phyloP scores from a whole-genome alignment of 1,140 invertebrate species.

The Drosophila sproati region DNA sequence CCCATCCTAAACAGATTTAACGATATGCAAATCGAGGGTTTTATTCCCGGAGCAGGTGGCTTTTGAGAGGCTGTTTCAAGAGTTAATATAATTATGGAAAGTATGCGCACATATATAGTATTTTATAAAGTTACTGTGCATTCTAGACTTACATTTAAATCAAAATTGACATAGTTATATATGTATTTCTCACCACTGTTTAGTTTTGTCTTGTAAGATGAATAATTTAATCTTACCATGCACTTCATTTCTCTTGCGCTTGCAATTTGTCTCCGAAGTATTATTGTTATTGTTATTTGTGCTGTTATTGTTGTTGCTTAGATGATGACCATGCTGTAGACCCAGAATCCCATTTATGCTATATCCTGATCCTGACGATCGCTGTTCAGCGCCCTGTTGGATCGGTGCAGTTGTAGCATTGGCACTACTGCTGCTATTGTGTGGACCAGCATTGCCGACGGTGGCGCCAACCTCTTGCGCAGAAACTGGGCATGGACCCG shows the following conservation, averaged over 20 bases:
- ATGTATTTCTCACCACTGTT: no score
- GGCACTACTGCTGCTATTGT: constrained; percentile 78
- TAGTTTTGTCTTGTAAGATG: no score
- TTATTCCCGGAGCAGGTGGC: neutral
- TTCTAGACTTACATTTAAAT: no score
- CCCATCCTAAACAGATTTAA: constrained; percentile 2
- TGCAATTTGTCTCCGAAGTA: constrained; percentile 77
- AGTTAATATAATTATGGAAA: no score
- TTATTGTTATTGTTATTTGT: constrained; percentile 85
- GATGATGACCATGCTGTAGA: constrained; percentile 88
- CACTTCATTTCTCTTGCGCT: constrained; percentile 90
- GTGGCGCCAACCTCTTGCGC: constrained; percentile 86
- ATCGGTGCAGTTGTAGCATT: constrained; percentile 42
- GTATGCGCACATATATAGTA: no score
- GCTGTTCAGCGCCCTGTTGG: constrained; percentile 79
- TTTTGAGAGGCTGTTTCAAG: no score
- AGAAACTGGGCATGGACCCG: constrained; percentile 81
- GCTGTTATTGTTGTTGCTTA: constrained; percentile 86
- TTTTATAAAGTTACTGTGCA: no score
- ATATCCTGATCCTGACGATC: constrained; percentile 89
- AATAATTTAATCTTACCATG: constrained; percentile 85
- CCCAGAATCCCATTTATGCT: constrained; percentile 98
- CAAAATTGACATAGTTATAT: no score
- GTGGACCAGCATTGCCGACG: constrained; percentile 68
- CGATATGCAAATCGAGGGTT: constrained; percentile 35